Evolutionary conservation across 1,140 invertebrate species (phyloP).

Genomic region (Acyrthosiphon pisum): DNA sequence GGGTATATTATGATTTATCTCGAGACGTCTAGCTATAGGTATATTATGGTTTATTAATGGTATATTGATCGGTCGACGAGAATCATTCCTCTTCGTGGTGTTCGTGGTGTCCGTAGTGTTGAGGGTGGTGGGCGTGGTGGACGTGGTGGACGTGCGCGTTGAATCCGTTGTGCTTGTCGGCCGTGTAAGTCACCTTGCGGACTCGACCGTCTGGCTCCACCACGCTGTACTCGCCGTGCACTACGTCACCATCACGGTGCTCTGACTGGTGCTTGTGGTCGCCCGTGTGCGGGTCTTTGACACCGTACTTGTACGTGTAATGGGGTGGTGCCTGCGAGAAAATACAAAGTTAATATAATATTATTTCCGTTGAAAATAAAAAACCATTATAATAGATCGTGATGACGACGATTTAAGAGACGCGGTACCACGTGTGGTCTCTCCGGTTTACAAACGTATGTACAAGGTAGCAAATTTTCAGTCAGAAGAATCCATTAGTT

Average conservation of each 20-base stretch:
- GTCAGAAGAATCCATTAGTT: not conserved
- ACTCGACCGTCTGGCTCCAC: constrained; percentile 62
- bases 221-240: constrained; percentile 72
- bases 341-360: not conserved
- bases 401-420: no score
- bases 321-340: constrained; percentile 60
- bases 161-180: constrained; percentile 60
- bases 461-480: not conserved
- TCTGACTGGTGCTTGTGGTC: constrained; percentile 75
- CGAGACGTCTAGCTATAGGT: not conserved
- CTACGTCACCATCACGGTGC: constrained; percentile 72
- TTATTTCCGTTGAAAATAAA: not conserved
- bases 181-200: constrained; percentile 61
- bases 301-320: constrained; percentile 67
- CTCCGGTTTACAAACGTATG: not conserved
- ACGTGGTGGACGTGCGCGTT: constrained; percentile 58
- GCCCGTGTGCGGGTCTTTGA: constrained; percentile 68
- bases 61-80: not conserved
- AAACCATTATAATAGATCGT: not conserved
- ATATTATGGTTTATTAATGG: not conserved
- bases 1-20: not conserved
- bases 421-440: no score
- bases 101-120: constrained; percentile 53
- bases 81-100: constrained; percentile 53
- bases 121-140: constrained; percentile 40